These are phyloP conservation scores for Chelon labrosus DNA, from an alignment of 2,797 vertebrate species.

Conservation along the genomic window DNA sequence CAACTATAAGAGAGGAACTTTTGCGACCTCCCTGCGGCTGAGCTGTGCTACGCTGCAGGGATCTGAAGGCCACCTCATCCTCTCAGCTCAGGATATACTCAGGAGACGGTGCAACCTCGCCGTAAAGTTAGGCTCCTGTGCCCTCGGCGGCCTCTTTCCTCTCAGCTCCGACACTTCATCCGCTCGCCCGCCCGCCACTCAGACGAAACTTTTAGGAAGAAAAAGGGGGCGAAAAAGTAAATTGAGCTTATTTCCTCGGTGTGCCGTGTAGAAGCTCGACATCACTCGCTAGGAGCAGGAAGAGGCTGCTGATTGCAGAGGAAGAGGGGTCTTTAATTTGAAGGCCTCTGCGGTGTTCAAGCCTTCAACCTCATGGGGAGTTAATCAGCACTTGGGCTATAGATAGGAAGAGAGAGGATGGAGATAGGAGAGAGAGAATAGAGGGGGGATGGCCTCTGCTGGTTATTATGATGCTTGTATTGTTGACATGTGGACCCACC, in stretches of 20 bases:
- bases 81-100: slow-evolving; percentile 12
- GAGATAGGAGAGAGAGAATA: neutral
- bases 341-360: slow-evolving; percentile 53
- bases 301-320: slow-evolving; percentile 78
- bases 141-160: too few species aligned
- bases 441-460: slow-evolving; percentile 29
- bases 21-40: too few species aligned
- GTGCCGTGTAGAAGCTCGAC: slow-evolving; percentile 35
- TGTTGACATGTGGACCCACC: neutral
- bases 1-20: too few species aligned
- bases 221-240: slow-evolving; percentile 1
- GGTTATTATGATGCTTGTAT: too few species aligned
- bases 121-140: neutral
- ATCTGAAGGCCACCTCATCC: slow-evolving; percentile 24
- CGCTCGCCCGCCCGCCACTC: neutral
- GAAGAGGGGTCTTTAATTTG: slow-evolving; percentile 70
- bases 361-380: slow-evolving; percentile 74
- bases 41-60: too few species aligned
- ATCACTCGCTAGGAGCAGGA: slow-evolving; percentile 57
- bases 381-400: slow-evolving; percentile 80
- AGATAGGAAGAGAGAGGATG: slow-evolving; percentile 57
- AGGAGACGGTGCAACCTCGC: slow-evolving; percentile 6
- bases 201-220: slow-evolving; percentile 6
- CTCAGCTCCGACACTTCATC: slow-evolving; percentile 1
- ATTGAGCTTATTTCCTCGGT: slow-evolving; percentile 18